Percentiles rank a stretch among this genome's conserved stretches.
Conservation (phyloP, 2,113 vertebrate genomes). For the Pedetes capensis region DNA sequence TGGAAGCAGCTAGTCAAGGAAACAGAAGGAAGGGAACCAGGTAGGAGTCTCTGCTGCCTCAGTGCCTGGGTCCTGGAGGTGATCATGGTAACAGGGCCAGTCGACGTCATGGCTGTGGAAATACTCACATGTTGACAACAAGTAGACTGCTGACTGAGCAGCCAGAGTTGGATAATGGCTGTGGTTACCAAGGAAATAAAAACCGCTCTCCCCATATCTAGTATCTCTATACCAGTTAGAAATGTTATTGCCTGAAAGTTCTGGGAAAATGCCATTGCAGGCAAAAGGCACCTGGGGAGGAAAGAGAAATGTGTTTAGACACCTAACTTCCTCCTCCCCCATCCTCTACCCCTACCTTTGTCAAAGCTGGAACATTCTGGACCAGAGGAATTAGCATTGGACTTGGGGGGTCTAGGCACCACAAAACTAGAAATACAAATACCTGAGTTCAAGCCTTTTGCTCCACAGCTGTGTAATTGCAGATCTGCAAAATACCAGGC, state of each 20-base stretch:
- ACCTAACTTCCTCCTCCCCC: neutral
- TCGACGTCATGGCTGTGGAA: neutral
- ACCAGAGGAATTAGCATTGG: neutral
- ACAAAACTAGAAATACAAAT: neutral
- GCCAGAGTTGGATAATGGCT: neutral
- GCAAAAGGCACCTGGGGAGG: neutral
- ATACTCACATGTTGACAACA: neutral
- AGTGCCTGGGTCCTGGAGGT: neutral
- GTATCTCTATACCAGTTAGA: neutral
- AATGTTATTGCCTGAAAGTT: neutral
- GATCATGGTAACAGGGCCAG: no score
- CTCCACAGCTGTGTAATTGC: neutral
- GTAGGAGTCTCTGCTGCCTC: neutral
- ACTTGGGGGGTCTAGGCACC: neutral
- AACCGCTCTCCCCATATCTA: neutral
- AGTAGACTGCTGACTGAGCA: neutral
- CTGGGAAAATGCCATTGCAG: neutral
- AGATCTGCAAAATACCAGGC: neutral
- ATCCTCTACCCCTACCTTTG: neutral
- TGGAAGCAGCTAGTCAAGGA: neutral
- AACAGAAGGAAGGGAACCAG: neutral
- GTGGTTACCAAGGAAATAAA: slow-evolving; percentile 33
- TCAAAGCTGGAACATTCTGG: neutral
- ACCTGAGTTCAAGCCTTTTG: neutral
- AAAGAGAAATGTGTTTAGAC: neutral